These are phyloP conservation scores for Drosophila quinaria DNA, from an alignment of 2,888 invertebrate species.

Conservation along the genomic window DNA sequence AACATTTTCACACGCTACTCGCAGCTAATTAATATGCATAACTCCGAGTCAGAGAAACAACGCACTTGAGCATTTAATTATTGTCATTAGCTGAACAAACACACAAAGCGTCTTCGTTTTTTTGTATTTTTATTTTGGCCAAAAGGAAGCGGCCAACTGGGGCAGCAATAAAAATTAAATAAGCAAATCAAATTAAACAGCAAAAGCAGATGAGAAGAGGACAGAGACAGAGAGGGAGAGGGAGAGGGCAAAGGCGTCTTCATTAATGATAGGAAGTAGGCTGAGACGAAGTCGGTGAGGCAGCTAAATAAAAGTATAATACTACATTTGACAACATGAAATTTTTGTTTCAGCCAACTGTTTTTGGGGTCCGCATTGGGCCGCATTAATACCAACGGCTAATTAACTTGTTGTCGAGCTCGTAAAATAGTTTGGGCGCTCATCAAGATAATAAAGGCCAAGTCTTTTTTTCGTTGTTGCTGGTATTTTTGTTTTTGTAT, in stretches of 20 bases:
- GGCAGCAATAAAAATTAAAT: constrained; percentile 64
- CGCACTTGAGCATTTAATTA: constrained; percentile 69
- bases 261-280: constrained; percentile 66
- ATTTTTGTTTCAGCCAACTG: constrained; percentile 68
- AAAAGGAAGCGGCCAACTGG: constrained; percentile 32
- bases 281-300: constrained; percentile 8
- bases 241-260: constrained; percentile 52
- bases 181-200: constrained; percentile 59
- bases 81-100: constrained; percentile 67
- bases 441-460: constrained; percentile 75
- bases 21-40: constrained; percentile 68
- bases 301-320: constrained; percentile 46
- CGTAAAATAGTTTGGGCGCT: constrained; percentile 79
- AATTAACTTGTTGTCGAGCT: constrained; percentile 81
- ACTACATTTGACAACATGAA: constrained; percentile 72
- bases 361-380: constrained; percentile 37
- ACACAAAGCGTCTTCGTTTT: constrained; percentile 16
- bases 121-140: constrained; percentile 1
- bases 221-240: constrained; percentile 28
- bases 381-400: constrained; percentile 74
- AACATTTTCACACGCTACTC: constrained; percentile 68
- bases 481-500: constrained; percentile 7
- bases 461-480: constrained; percentile 41
- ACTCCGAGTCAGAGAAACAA: constrained; percentile 32
- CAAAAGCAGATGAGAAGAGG: constrained; percentile 20